Evolutionary conservation across 2,797 vertebrate genomes (phyloP).

Genomic region (Pelobates cultripes): DNA sequence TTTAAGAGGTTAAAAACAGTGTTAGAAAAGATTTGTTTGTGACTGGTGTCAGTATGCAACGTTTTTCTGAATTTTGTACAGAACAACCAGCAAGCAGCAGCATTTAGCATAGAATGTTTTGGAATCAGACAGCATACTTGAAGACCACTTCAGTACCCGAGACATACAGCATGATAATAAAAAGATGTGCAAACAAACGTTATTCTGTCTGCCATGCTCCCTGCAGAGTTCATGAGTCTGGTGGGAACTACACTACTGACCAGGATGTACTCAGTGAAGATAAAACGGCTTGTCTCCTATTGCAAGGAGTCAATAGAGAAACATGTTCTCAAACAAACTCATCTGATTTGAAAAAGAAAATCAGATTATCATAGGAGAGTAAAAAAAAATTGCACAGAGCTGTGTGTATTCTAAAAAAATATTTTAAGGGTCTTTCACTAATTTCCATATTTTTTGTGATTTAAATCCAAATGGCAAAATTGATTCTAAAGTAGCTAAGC

Average conservation of each 20-base stretch:
- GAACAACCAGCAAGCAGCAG: too few species aligned
- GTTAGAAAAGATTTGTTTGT: too few species aligned
- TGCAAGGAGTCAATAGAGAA: background rate
- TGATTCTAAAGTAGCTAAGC: too few species aligned
- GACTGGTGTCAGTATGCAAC: too few species aligned
- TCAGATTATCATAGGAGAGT: too few species aligned
- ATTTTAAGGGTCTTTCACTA: too few species aligned
- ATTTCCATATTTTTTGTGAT: too few species aligned
- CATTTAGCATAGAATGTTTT: background rate
- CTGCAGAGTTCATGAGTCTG: background rate
- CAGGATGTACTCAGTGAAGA: background rate
- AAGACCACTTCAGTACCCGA: background rate
- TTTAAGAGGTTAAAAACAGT: too few species aligned
- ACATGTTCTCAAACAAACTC: background rate
- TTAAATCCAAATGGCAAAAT: too few species aligned
- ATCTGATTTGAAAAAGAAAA: background rate
- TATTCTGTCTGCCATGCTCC: background rate
- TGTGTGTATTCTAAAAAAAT: too few species aligned
- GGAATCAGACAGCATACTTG: background rate
- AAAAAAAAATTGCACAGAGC: too few species aligned
- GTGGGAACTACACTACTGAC: background rate
- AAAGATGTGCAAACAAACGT: background rate
- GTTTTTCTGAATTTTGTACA: too few species aligned
- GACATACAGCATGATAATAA: background rate
- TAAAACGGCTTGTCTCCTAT: background rate